Evolutionary conservation across 2,113 vertebrate genomes (phyloP), one percentile per base, ranked within the genome.

Genomic region (Alethe castanea): DNA sequence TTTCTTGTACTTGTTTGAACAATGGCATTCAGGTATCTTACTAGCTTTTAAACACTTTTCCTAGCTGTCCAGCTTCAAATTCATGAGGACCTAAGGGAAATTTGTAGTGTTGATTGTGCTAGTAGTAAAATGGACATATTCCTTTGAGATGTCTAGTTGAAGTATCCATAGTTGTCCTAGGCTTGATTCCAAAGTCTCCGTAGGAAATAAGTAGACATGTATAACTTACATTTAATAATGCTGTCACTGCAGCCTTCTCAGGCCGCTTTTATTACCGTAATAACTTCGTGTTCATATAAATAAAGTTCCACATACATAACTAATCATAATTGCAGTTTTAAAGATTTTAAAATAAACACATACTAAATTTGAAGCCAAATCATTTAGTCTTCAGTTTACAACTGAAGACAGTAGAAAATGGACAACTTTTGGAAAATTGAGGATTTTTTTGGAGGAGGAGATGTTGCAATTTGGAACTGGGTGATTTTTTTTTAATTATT

Each of bases 401-500:
- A 11, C 0, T 45, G 44, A 19, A 45, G 44, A 20, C 44, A 45
- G 44, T 45, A 45, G 44, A 45, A 45, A 45, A 50, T 70, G 19
- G 11, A n/a, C 19, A 9, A 66, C 14, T 44, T 83, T 38, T 84
- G 33, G 78, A 81, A 81, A 81, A 50, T 2, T 8, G 4, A 40
- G 19, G 7, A 3, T 9, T 62, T 53, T 16, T 81, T 44, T 72
- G 1, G 2, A 76, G 19, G 3, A 85, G 6, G 6, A 67, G 8
- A 59, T 35, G 5, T 2, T 71, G 18, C 6, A 67, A 62, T 78
- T 15, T 60, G 74, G 19, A 45, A 28, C 29, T 50, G 38, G 18
- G 4, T 0, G 0, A 61, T 3, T 8, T 15, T 65, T 19, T 53
- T 53, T 11, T 6, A 3, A 40, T 35, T 35, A 28, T 59, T 67